Conservation (phyloP, 2,113 vertebrate species). For the Euleptes europaea region DNA sequence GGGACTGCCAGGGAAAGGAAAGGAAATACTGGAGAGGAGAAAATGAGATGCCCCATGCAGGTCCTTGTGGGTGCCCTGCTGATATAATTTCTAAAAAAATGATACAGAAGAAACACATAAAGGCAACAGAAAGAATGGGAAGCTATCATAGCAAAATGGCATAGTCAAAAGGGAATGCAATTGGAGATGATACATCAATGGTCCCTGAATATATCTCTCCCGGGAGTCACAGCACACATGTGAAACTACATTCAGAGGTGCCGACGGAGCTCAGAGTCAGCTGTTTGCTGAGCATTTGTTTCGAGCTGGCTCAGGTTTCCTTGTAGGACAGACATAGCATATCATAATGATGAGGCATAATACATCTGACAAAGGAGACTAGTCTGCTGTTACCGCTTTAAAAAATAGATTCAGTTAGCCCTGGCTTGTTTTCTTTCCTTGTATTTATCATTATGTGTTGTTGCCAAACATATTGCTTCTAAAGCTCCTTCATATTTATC, state of each 20-base stretch:
- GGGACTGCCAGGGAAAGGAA: too few relatives aligned
- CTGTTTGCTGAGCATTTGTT: conserved; percentile 4
- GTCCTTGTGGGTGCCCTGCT: too few relatives aligned
- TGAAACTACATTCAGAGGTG: background rate
- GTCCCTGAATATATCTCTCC: rapidly evolving
- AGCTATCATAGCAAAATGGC: background rate
- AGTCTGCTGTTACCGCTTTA: background rate
- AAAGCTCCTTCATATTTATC: background rate
- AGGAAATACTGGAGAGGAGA: too few relatives aligned
- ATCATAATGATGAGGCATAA: background rate
- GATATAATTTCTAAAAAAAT: too few relatives aligned
- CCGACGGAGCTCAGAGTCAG: background rate
- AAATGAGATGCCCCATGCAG: too few relatives aligned
- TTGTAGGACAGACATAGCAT: background rate
- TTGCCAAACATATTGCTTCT: background rate
- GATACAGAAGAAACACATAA: background rate
- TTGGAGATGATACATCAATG: background rate
- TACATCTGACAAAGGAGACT: background rate
- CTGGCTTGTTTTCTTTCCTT: background rate
- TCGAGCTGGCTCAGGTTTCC: background rate
- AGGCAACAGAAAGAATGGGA: background rate
- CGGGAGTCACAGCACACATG: background rate
- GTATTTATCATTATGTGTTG: background rate
- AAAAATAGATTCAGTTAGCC: background rate
- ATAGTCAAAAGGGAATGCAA: background rate